These are phyloP conservation scores for Egretta garzetta DNA, from an alignment of 2,113 vertebrate species.

Conservation along the genomic window DNA sequence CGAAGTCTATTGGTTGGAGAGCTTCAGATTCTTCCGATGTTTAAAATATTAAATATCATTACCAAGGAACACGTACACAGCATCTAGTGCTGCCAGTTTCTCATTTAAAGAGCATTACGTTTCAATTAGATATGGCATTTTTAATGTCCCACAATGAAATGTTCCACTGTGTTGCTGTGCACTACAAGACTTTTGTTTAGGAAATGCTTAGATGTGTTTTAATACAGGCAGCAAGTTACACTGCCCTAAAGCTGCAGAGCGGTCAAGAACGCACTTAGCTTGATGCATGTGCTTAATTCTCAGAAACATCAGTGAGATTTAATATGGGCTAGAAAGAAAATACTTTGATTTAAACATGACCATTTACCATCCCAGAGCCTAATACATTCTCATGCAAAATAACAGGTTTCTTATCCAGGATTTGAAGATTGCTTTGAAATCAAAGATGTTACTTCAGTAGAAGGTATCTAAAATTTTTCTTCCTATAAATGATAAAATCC, in stretches of 20 bases:
- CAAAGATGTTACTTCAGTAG: not conserved
- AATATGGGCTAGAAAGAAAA: not conserved
- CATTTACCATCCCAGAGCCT: not conserved
- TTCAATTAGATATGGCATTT: not conserved
- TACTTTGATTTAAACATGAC: not conserved
- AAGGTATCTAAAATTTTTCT: not conserved
- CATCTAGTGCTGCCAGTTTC: not conserved
- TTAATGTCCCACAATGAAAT: not conserved
- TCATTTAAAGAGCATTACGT: not conserved
- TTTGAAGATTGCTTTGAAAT: not conserved
- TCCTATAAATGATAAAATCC: not conserved
- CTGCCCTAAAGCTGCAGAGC: not conserved
- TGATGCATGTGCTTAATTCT: not conserved
- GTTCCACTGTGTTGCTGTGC: not conserved
- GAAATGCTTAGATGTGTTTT: not conserved
- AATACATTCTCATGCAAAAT: not conserved
- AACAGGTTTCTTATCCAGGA: not conserved
- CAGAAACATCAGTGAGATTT: not conserved
- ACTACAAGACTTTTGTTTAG: not conserved
- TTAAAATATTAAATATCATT: slow-evolving; percentile 27
- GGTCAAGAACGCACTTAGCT: not conserved
- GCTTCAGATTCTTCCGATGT: not conserved
- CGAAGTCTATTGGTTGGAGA: slow-evolving; percentile 30
- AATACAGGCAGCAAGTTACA: not conserved
- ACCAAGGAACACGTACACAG: not conserved